Base-by-base conservation (phyloP, 2,888 invertebrate genomes). In the Epinotia demarniana region DNA sequence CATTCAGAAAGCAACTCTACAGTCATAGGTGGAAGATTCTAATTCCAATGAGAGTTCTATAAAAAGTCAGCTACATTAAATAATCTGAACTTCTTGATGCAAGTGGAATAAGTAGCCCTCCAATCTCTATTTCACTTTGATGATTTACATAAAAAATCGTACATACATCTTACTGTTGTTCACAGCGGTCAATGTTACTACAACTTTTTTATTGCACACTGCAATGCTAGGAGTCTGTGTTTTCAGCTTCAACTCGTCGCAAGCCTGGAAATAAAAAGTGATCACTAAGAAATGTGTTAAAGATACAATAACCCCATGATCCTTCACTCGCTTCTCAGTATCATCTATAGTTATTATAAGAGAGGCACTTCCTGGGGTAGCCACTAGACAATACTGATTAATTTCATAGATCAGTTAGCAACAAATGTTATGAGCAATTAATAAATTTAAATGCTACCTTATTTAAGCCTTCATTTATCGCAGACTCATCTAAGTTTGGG, bases 141-240 rank as follows among this genome's bases (percentile, higher is more conserved):
- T 39, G 8, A 39, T 39, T 39, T 39, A 39, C 9, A 39, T 39
- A 39, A 39, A 39, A 39, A 1, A 39, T 39, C 9, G 39, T 79
- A 89, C 92, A 89, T 85, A 93, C 92, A 85, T 81, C 72, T 79
- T 64, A 78, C 86, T 84, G 39, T 82, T 81, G 80, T 90, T 90
- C 3, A 80, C 55, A 12, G 88, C 80, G 77, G 84, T 80, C 6
- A 87, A 70, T 18, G 85, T 80, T 46, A 92, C 80, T 2, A 91
- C 81, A 55, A 92, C 73, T 81, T 90, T 91, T 39, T 85, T 84
- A 77, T 92, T 92, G 76, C 89, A 92, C 11, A 87, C 75, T 83
- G 87, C 89, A 2, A 91, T 80, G 84, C 84, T 85, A 9, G 90
- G 90, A 60, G 79, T 79, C 19, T 79, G 72, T 33, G 81, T 83